Percentiles rank a stretch among this genome's conserved stretches.
These are phyloP conservation scores for Rynchops niger DNA, from an alignment of 2,113 vertebrate genomes.

Conservation along the genomic window DNA sequence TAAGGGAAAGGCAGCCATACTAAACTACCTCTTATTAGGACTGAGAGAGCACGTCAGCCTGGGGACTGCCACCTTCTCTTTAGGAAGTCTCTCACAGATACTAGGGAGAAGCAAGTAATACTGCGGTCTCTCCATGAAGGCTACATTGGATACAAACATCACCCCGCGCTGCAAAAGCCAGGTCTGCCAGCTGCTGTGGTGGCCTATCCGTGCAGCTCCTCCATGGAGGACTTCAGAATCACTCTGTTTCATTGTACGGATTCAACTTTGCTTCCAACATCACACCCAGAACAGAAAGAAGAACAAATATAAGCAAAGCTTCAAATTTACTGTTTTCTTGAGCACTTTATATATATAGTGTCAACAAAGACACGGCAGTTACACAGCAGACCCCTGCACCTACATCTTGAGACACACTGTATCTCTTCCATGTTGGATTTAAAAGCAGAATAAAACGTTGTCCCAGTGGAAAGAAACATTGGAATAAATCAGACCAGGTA, in stretches of 20 bases:
- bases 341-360: neutral
- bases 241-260: neutral
- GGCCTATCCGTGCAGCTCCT: no score
- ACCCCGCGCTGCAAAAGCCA: neutral
- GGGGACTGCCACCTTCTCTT: neutral
- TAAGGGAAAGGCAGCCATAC: neutral
- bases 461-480: neutral
- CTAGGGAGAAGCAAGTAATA: neutral
- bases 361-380: neutral
- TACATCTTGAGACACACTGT: fast-evolving
- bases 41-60: neutral
- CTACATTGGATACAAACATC: neutral
- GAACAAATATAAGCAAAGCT: neutral
- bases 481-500: neutral
- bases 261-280: neutral
- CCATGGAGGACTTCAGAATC: neutral
- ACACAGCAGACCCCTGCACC: neutral
- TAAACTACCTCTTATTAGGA: neutral
- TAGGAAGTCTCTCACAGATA: neutral
- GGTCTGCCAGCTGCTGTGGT: neutral
- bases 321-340: neutral
- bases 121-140: neutral
- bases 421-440: neutral
- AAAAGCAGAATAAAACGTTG: neutral
- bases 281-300: neutral